phyloP scores from a whole-genome alignment of 2,888 invertebrate species.

The Agriopis aurantiaria region DNA sequence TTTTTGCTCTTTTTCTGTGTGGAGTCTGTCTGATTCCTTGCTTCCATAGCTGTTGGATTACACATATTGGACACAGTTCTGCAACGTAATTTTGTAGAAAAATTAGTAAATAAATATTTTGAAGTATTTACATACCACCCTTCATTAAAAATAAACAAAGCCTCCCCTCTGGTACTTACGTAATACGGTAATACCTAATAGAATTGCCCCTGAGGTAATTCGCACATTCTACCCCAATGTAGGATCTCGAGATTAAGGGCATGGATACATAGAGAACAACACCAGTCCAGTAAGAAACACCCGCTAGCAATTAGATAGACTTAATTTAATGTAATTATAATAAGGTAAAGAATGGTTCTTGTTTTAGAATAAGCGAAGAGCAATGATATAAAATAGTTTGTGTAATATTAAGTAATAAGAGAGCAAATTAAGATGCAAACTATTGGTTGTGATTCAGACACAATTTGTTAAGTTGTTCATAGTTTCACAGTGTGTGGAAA shows the following conservation, averaged over 20 bases:
- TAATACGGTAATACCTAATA: too few species aligned
- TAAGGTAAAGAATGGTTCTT: slow-evolving; percentile 85
- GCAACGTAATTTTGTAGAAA: too few species aligned
- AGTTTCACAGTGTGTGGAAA: slow-evolving; percentile 72
- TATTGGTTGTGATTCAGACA: slow-evolving; percentile 86
- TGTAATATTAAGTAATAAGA: slow-evolving; percentile 84
- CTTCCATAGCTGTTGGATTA: too few species aligned
- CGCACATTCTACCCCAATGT: slow-evolving; percentile 55
- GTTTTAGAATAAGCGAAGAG: slow-evolving; percentile 85
- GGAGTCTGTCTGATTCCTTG: too few species aligned
- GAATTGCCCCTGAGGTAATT: slow-evolving; percentile 2
- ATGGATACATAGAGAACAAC: slow-evolving; percentile 69
- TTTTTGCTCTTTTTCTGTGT: too few species aligned
- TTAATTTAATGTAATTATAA: slow-evolving; percentile 85
- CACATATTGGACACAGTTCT: too few species aligned
- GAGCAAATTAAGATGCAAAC: slow-evolving; percentile 85
- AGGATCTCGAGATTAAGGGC: slow-evolving; percentile 66
- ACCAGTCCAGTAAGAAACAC: slow-evolving; percentile 80
- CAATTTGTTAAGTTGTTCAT: slow-evolving; percentile 85
- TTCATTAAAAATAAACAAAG: too few species aligned
- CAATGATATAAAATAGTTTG: slow-evolving; percentile 86
- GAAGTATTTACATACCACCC: too few species aligned
- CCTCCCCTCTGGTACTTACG: too few species aligned
- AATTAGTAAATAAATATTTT: too few species aligned
- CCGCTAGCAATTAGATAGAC: slow-evolving; percentile 84